phyloP scores from a whole-genome alignment of 2,113 vertebrate genomes.

The Amphilophus citrinellus region DNA sequence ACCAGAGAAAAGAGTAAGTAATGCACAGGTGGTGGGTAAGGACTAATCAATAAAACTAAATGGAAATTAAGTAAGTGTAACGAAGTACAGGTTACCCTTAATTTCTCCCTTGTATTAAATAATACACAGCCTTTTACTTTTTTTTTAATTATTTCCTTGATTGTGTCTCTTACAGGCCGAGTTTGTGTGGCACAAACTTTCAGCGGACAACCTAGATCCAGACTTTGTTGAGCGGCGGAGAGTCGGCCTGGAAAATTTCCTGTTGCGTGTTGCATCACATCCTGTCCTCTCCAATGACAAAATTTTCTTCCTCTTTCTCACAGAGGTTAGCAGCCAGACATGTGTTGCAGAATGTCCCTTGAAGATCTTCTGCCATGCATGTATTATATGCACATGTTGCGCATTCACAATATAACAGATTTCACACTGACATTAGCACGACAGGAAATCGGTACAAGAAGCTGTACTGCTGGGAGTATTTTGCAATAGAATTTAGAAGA shows the following conservation, averaged over 20 bases:
- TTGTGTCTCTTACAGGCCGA: conserved; percentile 85
- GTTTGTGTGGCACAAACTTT: conserved; percentile 96
- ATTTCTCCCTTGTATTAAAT: neutral
- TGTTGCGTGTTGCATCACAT: conserved; percentile 92
- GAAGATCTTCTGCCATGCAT: neutral
- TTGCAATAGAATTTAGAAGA: neutral
- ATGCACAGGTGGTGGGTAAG: neutral
- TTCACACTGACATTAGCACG: neutral
- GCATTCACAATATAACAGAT: neutral
- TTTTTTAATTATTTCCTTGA: neutral
- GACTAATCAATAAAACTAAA: neutral
- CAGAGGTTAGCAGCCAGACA: conserved; percentile 81
- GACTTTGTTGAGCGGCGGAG: conserved; percentile 95
- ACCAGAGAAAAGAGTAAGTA: conserved; percentile 93
- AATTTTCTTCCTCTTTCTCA: conserved; percentile 91
- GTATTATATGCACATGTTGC: neutral
- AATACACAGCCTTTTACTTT: neutral
- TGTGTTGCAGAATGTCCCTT: neutral
- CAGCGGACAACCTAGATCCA: conserved; percentile 95
- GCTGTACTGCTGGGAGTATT: neutral
- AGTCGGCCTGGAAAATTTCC: conserved; percentile 93
- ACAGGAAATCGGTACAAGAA: neutral
- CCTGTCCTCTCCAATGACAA: conserved; percentile 89
- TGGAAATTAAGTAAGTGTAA: neutral
- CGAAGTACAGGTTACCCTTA: neutral